phyloP scores from a whole-genome alignment of 2,113 vertebrate species.

The Lucifuga dentata region DNA sequence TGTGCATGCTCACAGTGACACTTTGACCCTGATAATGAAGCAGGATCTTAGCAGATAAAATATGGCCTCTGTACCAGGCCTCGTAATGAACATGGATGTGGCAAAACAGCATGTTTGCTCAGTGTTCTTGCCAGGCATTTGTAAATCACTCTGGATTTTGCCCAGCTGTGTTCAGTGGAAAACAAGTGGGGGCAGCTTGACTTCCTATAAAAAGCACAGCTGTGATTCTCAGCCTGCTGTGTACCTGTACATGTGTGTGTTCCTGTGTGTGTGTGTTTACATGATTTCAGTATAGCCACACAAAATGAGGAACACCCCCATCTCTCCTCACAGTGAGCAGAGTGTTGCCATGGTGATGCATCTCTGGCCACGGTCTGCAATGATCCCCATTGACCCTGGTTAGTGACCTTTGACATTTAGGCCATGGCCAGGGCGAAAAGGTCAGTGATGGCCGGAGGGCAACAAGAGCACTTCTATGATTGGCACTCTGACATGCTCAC shows the following conservation, averaged over 20 bases:
- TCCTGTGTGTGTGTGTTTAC: conserved; percentile 14
- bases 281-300: conserved; percentile 36
- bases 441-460: conserved; percentile 82
- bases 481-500: conserved; percentile 69
- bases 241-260: conserved; percentile 31
- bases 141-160: conserved; percentile 7
- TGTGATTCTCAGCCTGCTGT: conserved; percentile 24
- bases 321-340: conserved; percentile 56
- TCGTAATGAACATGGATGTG: conserved; percentile 8
- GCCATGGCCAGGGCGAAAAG: conserved; percentile 81
- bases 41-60: conserved; percentile 15
- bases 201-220: conserved; percentile 14
- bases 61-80: neutral
- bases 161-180: conserved; percentile 40
- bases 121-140: conserved; percentile 7
- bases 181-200: conserved; percentile 16
- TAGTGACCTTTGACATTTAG: conserved; percentile 81
- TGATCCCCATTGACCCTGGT: conserved; percentile 75
- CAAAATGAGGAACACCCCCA: conserved; percentile 59
- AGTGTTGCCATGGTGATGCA: conserved; percentile 79
- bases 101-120: neutral
- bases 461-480: conserved; percentile 81
- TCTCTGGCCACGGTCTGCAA: conserved; percentile 67
- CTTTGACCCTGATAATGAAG: conserved; percentile 6
- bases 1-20: conserved; percentile 6